Conservation (phyloP, 1,140 invertebrate species). For the Brachionus paranguensis region DNA sequence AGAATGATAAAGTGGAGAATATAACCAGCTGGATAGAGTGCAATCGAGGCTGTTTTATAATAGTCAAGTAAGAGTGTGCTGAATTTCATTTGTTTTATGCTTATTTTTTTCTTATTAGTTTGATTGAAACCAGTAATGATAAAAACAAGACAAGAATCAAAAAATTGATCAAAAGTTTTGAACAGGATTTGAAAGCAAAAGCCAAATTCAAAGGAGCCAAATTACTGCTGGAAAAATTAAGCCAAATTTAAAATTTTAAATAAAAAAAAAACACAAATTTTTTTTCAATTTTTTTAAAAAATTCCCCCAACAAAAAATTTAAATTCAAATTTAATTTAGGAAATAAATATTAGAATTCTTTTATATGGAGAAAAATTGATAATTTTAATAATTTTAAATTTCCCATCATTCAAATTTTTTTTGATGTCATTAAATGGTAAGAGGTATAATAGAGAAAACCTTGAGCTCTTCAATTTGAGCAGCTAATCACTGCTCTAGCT, state of each 20-base stretch:
- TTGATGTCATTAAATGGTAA: too few relatives aligned
- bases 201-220: slow-evolving; percentile 52
- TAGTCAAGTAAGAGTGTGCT: slow-evolving; percentile 47
- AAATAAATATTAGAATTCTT: too few relatives aligned
- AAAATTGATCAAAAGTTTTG: slow-evolving; percentile 44
- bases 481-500: too few relatives aligned
- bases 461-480: too few relatives aligned
- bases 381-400: too few relatives aligned
- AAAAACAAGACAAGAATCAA: slow-evolving; percentile 46
- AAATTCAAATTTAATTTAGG: too few relatives aligned
- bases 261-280: neutral
- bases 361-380: too few relatives aligned
- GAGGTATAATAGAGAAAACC: too few relatives aligned
- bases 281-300: neutral
- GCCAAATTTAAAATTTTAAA: slow-evolving; percentile 12
- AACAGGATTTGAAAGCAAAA: slow-evolving; percentile 46
- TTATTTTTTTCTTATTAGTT: slow-evolving; percentile 44
- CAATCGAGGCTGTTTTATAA: slow-evolving; percentile 54
- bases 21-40: slow-evolving; percentile 48
- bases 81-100: neutral
- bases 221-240: slow-evolving; percentile 48
- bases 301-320: neutral
- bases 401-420: too few relatives aligned
- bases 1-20: neutral
- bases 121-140: slow-evolving; percentile 48